Evolutionary conservation across 2,888 invertebrate species (phyloP).

Genomic region (Seira ritae): DNA sequence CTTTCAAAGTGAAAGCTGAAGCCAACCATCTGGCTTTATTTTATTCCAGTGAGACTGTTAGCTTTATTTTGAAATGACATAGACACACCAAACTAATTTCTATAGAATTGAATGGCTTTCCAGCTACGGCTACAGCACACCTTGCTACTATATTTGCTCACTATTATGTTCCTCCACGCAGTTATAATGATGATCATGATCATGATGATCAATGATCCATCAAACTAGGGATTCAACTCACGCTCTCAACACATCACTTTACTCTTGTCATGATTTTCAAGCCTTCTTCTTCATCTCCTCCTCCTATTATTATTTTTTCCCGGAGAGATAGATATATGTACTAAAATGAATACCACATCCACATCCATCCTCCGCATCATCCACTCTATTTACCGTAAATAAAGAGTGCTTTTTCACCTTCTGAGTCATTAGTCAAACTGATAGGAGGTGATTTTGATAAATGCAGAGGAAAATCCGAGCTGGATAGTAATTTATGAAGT

Average conservation of each 20-base stretch:
- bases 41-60: constrained; percentile 2
- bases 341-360: neutral
- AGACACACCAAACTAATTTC: no score
- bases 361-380: neutral
- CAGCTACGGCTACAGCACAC: no score
- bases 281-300: no score
- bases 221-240: neutral
- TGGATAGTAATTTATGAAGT: neutral
- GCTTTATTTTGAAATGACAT: no score
- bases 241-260: neutral
- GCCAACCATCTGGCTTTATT: neutral
- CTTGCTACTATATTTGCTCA: neutral
- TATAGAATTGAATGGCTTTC: no score
- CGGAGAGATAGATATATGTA: no score
- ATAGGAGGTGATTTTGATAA: constrained; percentile 57
- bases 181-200: no score
- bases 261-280: neutral
- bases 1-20: neutral
- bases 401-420: constrained; percentile 52
- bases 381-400: neutral
- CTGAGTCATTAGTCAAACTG: constrained; percentile 59
- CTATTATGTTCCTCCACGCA: neutral
- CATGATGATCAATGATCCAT: constrained; percentile 53
- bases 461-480: neutral
- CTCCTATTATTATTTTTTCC: no score